These are phyloP conservation scores for Drosophila ercepeae DNA, from an alignment of 1,140 invertebrate species.

Conservation along the genomic window DNA sequence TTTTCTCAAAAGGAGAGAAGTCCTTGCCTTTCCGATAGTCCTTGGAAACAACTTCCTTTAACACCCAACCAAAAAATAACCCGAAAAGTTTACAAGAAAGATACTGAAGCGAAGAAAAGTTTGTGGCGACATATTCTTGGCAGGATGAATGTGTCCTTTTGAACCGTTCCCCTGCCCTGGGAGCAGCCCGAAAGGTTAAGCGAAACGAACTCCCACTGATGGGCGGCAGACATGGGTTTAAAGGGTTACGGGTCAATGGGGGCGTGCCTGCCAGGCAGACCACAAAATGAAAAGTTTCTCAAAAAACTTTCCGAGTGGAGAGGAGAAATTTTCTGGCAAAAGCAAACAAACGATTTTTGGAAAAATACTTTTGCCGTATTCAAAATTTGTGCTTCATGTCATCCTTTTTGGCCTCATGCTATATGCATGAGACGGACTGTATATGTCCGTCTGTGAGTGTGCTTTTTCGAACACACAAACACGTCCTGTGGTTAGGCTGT, in stretches of 20 bases:
- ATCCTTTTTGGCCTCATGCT: constrained; percentile 5
- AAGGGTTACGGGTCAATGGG: constrained; percentile 38
- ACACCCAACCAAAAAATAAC: constrained; percentile 55
- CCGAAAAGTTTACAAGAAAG: constrained; percentile 44
- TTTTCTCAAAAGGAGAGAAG: constrained; percentile 17
- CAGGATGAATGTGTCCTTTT: constrained; percentile 35
- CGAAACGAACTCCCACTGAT: constrained; percentile 68
- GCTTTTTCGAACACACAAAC: constrained; percentile 51
- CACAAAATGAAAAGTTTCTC: constrained; percentile 74
- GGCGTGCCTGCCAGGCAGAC: constrained; percentile 58
- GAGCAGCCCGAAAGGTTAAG: constrained; percentile 55
- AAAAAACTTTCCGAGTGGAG: constrained; percentile 24
- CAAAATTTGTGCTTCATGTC: constrained; percentile 50
- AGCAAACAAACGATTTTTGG: constrained; percentile 70
- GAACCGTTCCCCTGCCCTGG: neutral
- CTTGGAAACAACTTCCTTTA: constrained; percentile 51
- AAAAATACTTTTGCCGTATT: constrained; percentile 66
- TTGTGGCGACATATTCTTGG: constrained; percentile 65
- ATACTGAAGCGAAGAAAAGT: constrained; percentile 42
- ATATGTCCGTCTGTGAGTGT: constrained; percentile 8
- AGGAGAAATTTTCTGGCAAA: constrained; percentile 46
- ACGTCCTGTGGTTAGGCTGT: constrained; percentile 49
- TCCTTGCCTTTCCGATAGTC: constrained; percentile 55
- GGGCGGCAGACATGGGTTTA: constrained; percentile 56
- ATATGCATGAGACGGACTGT: constrained; percentile 5